Evolutionary conservation across 2,797 vertebrate species (phyloP).

Genomic region (Pteronotus mesoamericanus): DNA sequence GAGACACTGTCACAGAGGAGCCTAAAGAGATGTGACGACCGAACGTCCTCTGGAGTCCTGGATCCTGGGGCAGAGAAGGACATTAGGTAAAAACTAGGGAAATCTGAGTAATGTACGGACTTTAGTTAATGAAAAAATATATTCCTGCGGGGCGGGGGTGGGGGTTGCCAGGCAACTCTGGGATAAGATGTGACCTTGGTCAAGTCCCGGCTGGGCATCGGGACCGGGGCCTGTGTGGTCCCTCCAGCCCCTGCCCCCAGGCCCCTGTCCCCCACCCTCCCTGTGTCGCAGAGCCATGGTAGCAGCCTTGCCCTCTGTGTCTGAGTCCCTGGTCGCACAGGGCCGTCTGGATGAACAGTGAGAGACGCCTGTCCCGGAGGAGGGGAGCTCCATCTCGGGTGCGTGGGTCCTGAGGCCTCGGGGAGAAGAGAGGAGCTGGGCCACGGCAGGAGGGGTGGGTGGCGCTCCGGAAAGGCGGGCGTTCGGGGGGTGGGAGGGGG

Average conservation of each 20-base stretch:
- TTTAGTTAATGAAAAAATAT: fast-evolving
- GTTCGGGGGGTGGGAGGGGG: not conserved
- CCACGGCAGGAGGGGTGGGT: fast-evolving
- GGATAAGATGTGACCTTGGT: not conserved
- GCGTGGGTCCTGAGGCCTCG: fast-evolving
- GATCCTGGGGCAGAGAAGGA: not conserved
- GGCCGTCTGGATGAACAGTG: fast-evolving
- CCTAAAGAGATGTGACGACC: not conserved
- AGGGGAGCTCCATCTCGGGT: not conserved
- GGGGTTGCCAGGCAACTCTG: not conserved
- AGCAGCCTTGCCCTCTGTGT: fast-evolving
- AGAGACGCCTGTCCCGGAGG: fast-evolving
- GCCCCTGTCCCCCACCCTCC: not conserved
- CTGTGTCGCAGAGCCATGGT: fast-evolving
- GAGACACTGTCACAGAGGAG: not conserved
- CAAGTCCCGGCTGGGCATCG: fast-evolving
- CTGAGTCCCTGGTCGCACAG: not conserved
- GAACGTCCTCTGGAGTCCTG: fast-evolving
- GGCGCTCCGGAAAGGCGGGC: not conserved
- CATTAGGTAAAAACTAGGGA: not conserved
- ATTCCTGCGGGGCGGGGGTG: no score
- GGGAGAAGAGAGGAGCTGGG: not conserved
- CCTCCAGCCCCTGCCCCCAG: not conserved
- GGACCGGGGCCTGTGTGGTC: not conserved
- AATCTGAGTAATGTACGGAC: not conserved